These are phyloP conservation scores for Tipula lateralis DNA, from an alignment of 2,888 invertebrate species.

Conservation along the genomic window DNA sequence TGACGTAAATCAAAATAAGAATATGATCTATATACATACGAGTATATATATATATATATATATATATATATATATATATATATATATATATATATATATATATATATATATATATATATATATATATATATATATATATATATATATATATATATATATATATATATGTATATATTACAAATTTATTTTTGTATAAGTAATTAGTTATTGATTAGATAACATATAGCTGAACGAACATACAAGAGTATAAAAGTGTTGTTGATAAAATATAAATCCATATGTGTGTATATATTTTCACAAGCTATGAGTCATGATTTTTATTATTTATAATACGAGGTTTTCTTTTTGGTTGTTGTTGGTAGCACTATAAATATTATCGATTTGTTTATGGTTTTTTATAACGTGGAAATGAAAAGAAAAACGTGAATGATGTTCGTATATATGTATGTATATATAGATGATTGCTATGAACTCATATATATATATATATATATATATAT, in stretches of 20 bases:
- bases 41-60: background rate
- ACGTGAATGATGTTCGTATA: too few species aligned
- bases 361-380: background rate
- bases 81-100: background rate
- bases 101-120: background rate
- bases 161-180: background rate
- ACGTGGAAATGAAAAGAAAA: background rate
- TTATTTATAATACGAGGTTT: background rate
- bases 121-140: background rate
- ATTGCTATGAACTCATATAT: too few species aligned
- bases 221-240: background rate
- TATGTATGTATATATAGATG: background rate
- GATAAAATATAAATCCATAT: too few species aligned
- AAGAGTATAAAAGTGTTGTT: background rate
- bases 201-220: constrained; percentile 1
- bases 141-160: background rate
- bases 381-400: background rate
- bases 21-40: background rate
- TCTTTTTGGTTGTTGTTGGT: background rate
- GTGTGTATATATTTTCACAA: background rate
- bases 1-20: background rate
- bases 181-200: background rate
- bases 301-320: background rate
- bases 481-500: background rate
- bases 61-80: background rate